Evolutionary conservation across 2,888 invertebrate species (phyloP).

Genomic region (Erannis defoliaria): DNA sequence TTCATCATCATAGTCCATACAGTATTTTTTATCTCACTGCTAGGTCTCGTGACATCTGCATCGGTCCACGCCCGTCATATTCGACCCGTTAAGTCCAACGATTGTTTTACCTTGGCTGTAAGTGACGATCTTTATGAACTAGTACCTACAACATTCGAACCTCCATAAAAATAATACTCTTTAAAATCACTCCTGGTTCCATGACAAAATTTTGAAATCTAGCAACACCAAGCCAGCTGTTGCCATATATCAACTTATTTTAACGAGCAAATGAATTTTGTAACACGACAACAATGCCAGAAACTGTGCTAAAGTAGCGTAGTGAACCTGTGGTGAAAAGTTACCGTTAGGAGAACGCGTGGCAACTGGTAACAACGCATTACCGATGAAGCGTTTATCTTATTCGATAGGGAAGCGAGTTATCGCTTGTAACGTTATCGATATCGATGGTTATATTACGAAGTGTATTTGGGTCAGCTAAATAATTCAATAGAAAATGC

Average conservation of each 20-base stretch:
- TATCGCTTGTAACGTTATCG: constrained; percentile 30
- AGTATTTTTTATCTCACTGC: no score
- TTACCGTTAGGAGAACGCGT: constrained; percentile 53
- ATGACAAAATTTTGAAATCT: not conserved
- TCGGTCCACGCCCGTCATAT: no score
- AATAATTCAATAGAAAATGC: not conserved
- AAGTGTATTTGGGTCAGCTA: constrained; percentile 2
- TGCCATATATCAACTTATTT: constrained; percentile 45
- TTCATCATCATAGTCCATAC: no score
- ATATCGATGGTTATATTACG: constrained; percentile 39
- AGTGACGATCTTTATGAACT: no score
- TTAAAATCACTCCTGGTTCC: not conserved
- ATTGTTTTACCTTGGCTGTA: no score
- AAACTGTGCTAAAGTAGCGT: constrained; percentile 36
- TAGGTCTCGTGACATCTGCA: no score
- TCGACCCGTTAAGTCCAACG: no score
- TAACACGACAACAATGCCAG: constrained; percentile 51
- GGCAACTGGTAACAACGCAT: constrained; percentile 48
- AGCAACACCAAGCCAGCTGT: constrained; percentile 11
- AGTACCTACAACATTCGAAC: no score
- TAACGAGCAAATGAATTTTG: constrained; percentile 47
- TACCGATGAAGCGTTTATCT: constrained; percentile 56
- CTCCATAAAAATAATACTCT: not conserved
- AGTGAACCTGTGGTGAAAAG: constrained; percentile 35
- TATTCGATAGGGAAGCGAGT: constrained; percentile 39